These are phyloP conservation scores for Bungarus multicinctus DNA, from an alignment of 2,113 vertebrate genomes.

Conservation along the genomic window DNA sequence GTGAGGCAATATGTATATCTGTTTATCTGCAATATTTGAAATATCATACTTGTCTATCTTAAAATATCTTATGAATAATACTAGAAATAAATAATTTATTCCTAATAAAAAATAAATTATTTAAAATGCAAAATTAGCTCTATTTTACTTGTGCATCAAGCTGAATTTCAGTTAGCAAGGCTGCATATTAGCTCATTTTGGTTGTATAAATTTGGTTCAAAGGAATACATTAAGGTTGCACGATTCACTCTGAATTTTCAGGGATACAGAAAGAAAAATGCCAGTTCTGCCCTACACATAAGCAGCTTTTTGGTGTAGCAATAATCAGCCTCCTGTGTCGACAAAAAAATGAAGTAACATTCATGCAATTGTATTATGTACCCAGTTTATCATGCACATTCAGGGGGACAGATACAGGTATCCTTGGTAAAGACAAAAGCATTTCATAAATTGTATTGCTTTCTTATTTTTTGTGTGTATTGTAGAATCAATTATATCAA, in stretches of 20 bases:
- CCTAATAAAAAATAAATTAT: not conserved
- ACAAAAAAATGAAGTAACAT: not conserved
- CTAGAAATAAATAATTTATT: not conserved
- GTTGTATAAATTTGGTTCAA: not conserved
- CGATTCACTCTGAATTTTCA: not conserved
- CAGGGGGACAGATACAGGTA: not conserved
- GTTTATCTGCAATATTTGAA: not conserved
- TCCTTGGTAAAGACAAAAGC: not conserved
- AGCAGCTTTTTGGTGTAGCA: not conserved
- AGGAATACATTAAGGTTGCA: not conserved
- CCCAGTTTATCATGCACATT: not conserved
- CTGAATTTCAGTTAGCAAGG: not conserved
- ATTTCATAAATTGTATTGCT: not conserved
- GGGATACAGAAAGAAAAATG: not conserved
- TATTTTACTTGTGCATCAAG: not conserved
- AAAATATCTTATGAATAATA: not conserved
- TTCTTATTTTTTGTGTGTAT: not conserved
- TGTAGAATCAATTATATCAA: conserved; percentile 12
- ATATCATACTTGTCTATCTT: not conserved
- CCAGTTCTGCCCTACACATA: not conserved
- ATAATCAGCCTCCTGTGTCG: not conserved
- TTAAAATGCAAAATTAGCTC: not conserved
- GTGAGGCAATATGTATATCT: not conserved
- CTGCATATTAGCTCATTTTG: not conserved
- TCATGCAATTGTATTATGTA: not conserved